Conservation (phyloP, 2,113 vertebrate genomes). For the Mixornis gularis region DNA sequence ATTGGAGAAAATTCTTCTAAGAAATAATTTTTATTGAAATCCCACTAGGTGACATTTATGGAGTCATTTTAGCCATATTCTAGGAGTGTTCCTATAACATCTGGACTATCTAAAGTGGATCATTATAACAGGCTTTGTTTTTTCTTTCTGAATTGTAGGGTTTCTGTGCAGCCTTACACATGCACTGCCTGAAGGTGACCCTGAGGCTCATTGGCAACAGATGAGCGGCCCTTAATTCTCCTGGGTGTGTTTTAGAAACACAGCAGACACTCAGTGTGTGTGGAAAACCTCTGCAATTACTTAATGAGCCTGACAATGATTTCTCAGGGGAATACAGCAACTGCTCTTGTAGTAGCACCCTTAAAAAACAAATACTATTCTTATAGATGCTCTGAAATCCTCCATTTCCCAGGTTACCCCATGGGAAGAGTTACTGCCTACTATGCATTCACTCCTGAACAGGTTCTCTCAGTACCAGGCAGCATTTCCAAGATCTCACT, state of each 20-base stretch:
- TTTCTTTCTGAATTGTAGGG: neutral
- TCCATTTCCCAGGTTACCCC: neutral
- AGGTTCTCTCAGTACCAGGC: neutral
- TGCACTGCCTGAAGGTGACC: neutral
- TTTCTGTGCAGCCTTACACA: neutral
- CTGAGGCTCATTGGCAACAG: neutral
- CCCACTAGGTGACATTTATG: neutral
- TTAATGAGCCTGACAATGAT: neutral
- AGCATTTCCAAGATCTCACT: neutral
- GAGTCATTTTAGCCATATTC: neutral
- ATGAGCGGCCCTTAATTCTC: neutral
- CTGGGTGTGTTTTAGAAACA: neutral
- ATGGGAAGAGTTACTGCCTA: neutral
- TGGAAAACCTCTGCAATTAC: neutral
- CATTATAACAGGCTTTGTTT: neutral
- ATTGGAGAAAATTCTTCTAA: neutral
- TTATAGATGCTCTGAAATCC: neutral
- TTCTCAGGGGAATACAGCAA: neutral
- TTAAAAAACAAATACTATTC: neutral
- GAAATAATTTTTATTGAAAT: neutral
- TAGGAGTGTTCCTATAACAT: neutral
- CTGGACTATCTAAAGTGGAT: neutral
- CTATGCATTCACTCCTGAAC: neutral
- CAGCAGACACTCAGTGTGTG: neutral
- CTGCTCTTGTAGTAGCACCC: neutral